These are phyloP conservation scores for Malurus melanocephalus DNA, from an alignment of 2,113 vertebrate genomes.

Conservation along the genomic window DNA sequence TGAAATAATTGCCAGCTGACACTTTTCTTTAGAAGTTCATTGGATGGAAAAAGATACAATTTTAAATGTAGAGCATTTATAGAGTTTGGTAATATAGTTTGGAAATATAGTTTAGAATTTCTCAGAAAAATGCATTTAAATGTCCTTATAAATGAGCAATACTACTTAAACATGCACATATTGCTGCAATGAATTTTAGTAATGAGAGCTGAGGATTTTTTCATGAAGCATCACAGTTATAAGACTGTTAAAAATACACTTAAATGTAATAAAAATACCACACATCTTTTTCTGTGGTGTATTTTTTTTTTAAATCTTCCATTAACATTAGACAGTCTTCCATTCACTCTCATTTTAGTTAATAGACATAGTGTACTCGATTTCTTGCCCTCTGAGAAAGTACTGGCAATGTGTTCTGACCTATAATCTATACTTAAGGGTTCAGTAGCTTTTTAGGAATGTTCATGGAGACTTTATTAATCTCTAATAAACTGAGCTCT, in stretches of 20 bases:
- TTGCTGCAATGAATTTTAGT: conserved; percentile 3
- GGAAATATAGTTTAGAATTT: background rate
- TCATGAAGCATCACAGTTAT: background rate
- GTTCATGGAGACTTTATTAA: conserved; percentile 40
- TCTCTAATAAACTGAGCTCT: conserved; percentile 34
- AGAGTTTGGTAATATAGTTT: background rate
- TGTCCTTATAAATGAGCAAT: background rate
- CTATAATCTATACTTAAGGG: conserved; percentile 41
- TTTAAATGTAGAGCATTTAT: background rate
- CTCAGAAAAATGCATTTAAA: background rate
- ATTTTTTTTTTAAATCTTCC: conserved; percentile 19
- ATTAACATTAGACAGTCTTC: background rate
- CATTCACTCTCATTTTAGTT: background rate
- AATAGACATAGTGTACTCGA: background rate
- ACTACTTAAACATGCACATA: background rate
- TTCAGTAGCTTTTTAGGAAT: conserved; percentile 37
- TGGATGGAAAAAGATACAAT: background rate
- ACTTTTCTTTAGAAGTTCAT: background rate
- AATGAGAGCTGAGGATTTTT: background rate
- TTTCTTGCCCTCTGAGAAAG: conserved; percentile 33
- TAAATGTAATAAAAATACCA: background rate
- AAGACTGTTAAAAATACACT: background rate
- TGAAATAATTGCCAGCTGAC: background rate
- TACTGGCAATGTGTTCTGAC: background rate
- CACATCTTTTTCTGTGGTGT: background rate